Evolutionary conservation across 1,140 invertebrate genomes (phyloP).

Genomic region (Megalonaias nervosa): DNA sequence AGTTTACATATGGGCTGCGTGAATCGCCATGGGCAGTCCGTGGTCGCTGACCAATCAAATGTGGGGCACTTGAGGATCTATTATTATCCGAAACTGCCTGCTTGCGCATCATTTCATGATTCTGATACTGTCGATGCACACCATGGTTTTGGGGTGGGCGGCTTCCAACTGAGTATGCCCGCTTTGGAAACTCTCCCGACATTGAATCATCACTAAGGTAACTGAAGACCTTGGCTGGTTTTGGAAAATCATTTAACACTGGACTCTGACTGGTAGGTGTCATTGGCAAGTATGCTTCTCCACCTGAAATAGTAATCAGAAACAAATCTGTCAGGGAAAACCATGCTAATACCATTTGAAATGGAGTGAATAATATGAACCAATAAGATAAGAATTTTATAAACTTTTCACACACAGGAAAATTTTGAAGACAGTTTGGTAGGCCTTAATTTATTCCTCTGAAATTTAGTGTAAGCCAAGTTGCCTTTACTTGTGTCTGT

Average conservation of each 20-base stretch:
- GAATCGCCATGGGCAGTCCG: slow-evolving; percentile 24
- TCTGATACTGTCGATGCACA: slow-evolving; percentile 23
- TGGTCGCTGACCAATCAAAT: slow-evolving; percentile 52
- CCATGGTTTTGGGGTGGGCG: slow-evolving; percentile 71
- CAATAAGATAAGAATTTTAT: not conserved
- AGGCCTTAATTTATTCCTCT: too few relatives aligned
- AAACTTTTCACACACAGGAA: too few relatives aligned
- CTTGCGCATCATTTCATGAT: slow-evolving; percentile 36
- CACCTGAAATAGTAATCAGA: slow-evolving; percentile 44
- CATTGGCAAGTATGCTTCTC: slow-evolving; percentile 60
- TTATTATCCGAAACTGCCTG: slow-evolving; percentile 50
- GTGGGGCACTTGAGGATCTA: slow-evolving; percentile 63
- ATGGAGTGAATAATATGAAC: not conserved
- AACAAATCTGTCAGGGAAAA: not conserved
- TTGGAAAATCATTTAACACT: slow-evolving; percentile 39
- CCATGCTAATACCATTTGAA: not conserved
- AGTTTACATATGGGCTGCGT: slow-evolving; percentile 28
- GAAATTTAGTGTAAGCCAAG: too few relatives aligned
- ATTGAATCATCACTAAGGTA: slow-evolving; percentile 62
- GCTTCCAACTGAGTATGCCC: slow-evolving; percentile 91
- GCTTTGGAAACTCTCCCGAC: slow-evolving; percentile 65
- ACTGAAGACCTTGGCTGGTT: slow-evolving; percentile 60
- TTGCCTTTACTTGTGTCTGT: too few relatives aligned
- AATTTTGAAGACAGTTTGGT: too few relatives aligned
- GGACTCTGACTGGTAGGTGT: slow-evolving; percentile 47